Evolutionary conservation across 2,888 invertebrate genomes (phyloP).

Genomic region (Xestoiulus laeticollis): DNA sequence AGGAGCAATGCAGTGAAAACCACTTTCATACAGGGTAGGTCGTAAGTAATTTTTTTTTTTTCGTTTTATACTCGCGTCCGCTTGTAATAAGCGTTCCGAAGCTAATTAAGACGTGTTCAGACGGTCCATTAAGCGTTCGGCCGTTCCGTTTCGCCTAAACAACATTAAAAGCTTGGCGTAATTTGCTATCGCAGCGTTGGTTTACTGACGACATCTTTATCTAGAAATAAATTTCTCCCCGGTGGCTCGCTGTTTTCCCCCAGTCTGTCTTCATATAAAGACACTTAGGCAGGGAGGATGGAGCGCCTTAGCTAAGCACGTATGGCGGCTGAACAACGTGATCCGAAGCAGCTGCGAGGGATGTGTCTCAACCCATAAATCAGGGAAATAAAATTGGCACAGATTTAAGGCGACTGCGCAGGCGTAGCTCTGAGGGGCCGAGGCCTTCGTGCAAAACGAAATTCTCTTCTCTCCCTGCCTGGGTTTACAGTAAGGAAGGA

Average conservation of each 20-base stretch:
- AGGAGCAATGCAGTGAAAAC: background rate
- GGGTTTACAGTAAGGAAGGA: background rate
- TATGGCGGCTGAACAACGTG: slow-evolving; percentile 39
- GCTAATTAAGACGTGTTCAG: background rate
- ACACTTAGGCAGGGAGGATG: slow-evolving; percentile 20
- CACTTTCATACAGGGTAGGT: background rate
- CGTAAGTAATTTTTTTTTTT: background rate
- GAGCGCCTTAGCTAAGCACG: slow-evolving; percentile 24
- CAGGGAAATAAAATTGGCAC: slow-evolving; percentile 51
- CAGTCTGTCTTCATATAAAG: slow-evolving; percentile 28
- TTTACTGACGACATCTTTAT: slow-evolving; percentile 37
- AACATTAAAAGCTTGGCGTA: background rate
- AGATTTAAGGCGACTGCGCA: slow-evolving; percentile 41
- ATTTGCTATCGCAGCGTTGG: background rate
- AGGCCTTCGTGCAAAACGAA: background rate
- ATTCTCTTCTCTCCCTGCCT: background rate
- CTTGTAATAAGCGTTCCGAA: background rate
- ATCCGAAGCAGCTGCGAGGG: slow-evolving; percentile 44
- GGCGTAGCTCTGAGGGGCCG: background rate
- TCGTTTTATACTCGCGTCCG: background rate
- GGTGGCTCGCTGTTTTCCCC: slow-evolving; percentile 23
- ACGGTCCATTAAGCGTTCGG: background rate
- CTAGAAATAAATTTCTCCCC: slow-evolving; percentile 30
- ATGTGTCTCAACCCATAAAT: slow-evolving; percentile 48
- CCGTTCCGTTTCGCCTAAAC: slow-evolving; percentile 22